These are phyloP conservation scores for Drosophila auraria DNA, from an alignment of 1,140 invertebrate species.

Conservation along the genomic window DNA sequence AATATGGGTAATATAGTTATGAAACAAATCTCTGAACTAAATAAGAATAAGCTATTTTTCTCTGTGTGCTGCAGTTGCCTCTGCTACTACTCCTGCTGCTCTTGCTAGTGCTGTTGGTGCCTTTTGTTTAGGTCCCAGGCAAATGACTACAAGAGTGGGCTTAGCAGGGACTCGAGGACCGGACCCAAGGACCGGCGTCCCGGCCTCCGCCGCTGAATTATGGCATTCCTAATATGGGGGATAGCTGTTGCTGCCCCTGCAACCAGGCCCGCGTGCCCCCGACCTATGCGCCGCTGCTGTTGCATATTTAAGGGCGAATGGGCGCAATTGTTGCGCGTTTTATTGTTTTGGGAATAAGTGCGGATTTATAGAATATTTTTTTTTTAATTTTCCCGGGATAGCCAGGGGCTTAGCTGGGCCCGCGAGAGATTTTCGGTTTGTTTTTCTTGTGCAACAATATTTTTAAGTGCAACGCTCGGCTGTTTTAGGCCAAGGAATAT, in stretches of 20 bases:
- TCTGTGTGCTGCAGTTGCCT: conserved; percentile 34
- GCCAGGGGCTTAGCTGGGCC: conserved; percentile 27
- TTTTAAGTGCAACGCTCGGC: conserved; percentile 48
- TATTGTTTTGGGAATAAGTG: conserved; percentile 82
- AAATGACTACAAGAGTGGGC: conserved; percentile 82
- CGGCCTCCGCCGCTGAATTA: conserved; percentile 67
- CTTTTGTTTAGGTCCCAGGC: conserved; percentile 61
- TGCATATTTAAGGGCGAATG: conserved; percentile 77
- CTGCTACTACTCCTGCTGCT: conserved; percentile 20
- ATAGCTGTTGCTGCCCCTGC: conserved; percentile 29
- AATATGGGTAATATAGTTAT: no score
- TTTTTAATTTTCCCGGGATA: conserved; percentile 29
- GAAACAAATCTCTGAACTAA: background rate
- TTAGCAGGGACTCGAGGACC: conserved; percentile 60
- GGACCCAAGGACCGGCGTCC: conserved; percentile 40
- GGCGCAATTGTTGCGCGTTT: conserved; percentile 79
- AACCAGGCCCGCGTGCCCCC: conserved; percentile 5
- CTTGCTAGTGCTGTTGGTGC: conserved; percentile 30
- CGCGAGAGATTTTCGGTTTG: conserved; percentile 26
- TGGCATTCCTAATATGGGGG: conserved; percentile 71
- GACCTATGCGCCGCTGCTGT: conserved; percentile 30
- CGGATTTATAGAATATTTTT: conserved; percentile 78
- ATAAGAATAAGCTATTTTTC: background rate
- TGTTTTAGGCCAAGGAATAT: conserved; percentile 24
- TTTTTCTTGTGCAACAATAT: conserved; percentile 43